phyloP scores from a whole-genome alignment of 2,113 vertebrate genomes.

The Murina feae region DNA sequence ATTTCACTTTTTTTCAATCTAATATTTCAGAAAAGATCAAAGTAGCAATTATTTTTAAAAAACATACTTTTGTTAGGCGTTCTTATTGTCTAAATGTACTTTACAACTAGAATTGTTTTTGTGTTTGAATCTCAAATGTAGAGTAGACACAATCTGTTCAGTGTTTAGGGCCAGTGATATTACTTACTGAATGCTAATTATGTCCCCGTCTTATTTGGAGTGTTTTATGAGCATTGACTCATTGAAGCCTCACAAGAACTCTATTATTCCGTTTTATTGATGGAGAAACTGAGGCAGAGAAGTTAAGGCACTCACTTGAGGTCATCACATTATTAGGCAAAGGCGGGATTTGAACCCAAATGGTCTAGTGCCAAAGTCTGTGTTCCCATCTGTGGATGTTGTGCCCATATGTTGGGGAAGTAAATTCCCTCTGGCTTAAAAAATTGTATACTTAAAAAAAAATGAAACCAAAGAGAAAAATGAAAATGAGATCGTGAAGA shows the following conservation, averaged over 20 bases:
- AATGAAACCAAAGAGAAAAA: neutral
- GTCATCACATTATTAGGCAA: neutral
- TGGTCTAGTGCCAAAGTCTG: neutral
- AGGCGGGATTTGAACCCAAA: neutral
- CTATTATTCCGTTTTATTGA: neutral
- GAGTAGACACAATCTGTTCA: neutral
- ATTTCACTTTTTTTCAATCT: neutral
- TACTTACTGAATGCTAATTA: neutral
- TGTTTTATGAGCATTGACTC: neutral
- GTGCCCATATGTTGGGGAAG: neutral
- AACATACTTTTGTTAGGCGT: neutral
- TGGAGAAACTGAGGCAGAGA: neutral
- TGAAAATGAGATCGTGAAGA: neutral
- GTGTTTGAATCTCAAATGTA: neutral
- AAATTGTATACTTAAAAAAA: neutral
- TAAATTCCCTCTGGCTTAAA: neutral
- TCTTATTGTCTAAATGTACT: neutral
- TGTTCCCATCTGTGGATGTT: neutral
- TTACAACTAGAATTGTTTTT: neutral
- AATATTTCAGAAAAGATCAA: neutral
- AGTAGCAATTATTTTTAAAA: neutral
- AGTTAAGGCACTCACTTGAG: neutral
- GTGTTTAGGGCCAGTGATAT: neutral
- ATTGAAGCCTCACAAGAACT: neutral
- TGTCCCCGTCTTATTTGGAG: neutral